These are phyloP conservation scores for Akabosia matsudoensis DNA, from an alignment of 1,140 invertebrate species.

Conservation along the genomic window DNA sequence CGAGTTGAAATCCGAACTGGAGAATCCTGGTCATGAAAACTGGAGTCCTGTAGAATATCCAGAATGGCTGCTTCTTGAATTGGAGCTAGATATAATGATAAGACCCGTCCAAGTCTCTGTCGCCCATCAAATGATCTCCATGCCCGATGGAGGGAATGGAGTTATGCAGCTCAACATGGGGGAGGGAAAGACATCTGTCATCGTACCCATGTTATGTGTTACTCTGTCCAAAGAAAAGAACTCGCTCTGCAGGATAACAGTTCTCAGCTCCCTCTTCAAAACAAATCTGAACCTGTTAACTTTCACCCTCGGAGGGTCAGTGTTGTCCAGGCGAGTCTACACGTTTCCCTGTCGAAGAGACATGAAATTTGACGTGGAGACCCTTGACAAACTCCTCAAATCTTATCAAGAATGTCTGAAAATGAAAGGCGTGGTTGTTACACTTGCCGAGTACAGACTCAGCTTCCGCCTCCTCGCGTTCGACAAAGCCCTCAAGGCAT, in stretches of 20 bases:
- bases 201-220: conserved; percentile 21
- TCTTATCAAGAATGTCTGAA: conserved; percentile 38
- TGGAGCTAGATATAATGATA: conserved; percentile 32
- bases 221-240: conserved; percentile 14
- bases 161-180: conserved; percentile 42
- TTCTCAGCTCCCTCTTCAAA: conserved; percentile 37
- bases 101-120: conserved; percentile 31
- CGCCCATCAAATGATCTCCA: conserved; percentile 28
- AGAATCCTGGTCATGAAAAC: conserved; percentile 16
- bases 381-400: background rate
- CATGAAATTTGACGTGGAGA: background rate
- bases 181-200: conserved; percentile 36
- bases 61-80: conserved; percentile 37
- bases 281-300: conserved; percentile 32
- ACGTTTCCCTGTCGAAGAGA: conserved; percentile 42
- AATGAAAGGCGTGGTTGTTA: conserved; percentile 31
- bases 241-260: conserved; percentile 32
- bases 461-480: conserved; percentile 36
- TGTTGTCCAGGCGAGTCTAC: conserved; percentile 39
- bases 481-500: conserved; percentile 25
- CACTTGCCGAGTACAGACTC: conserved; percentile 37
- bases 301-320: conserved; percentile 33
- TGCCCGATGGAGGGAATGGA: background rate
- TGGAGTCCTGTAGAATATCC: conserved; percentile 29
- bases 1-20: background rate